phyloP scores from a whole-genome alignment of 2,797 vertebrate species.

The Bradypus variegatus region DNA sequence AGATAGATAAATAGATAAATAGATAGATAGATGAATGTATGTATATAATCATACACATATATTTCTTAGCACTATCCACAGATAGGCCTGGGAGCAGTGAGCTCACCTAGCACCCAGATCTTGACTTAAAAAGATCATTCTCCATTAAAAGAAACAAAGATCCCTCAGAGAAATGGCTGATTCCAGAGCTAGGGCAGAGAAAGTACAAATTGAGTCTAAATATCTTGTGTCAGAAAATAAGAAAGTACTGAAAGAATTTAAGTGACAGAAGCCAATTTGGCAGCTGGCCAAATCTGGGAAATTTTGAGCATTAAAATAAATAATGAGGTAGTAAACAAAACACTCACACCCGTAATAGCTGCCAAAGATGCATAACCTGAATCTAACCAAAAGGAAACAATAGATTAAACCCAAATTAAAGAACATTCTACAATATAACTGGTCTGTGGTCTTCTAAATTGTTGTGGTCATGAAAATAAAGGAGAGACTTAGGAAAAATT shows the following conservation, averaged over 20 bases:
- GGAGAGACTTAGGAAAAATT: not conserved
- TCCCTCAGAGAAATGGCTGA: not conserved
- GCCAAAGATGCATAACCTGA: not conserved
- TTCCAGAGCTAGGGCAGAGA: not conserved
- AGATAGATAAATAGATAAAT: not conserved
- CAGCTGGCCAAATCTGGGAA: conserved; percentile 21
- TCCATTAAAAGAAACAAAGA: not conserved
- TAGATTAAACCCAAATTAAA: conserved; percentile 7
- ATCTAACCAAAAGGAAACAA: conserved; percentile 25
- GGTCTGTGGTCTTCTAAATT: conserved; percentile 9
- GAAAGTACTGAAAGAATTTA: conserved; percentile 16
- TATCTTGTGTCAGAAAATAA: conserved; percentile 20
- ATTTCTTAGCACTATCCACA: not conserved
- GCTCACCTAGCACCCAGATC: not conserved
- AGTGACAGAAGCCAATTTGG: not conserved
- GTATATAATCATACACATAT: not conserved
- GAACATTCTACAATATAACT: not conserved
- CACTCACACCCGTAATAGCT: not conserved
- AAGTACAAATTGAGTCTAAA: conserved; percentile 1
- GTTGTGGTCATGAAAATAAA: conserved; percentile 12
- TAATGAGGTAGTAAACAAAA: conserved; percentile 29
- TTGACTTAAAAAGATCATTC: conserved; percentile 14
- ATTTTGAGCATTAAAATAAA: conserved; percentile 41
- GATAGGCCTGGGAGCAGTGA: not conserved
- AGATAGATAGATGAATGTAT: not conserved